Evolutionary conservation across 2,888 invertebrate species (phyloP), one percentile per base, ranked within the genome.

Genomic region (Empis stercorea): DNA sequence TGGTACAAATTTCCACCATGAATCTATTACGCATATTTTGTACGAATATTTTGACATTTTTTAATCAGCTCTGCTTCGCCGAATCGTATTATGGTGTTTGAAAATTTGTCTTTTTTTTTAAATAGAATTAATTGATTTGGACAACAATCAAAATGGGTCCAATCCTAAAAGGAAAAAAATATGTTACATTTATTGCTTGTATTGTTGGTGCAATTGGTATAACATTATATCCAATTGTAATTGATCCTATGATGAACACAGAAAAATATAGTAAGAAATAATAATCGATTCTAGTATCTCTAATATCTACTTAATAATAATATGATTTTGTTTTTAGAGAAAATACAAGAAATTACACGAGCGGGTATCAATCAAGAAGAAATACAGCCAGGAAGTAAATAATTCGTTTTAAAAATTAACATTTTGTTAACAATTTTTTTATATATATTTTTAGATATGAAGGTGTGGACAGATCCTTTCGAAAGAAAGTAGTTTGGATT

Each of bases 211-310:
- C 65, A 1, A 70, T 80, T 45, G 73, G 71, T 9, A 11, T 73
- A 44, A 68, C 76, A 1, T 53, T 75, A 10, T 81, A 81, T 62
- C 79, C 80, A 4, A 72, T 79, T 51, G 65, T 75, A 23, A 71
- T 81, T 51, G 71, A 74, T 52, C 81, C 81, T 4, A 76, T 80
- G 72, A 57, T 76, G 16, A 71, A 80, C 61, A 64, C 73, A 6
- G 73, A 77, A 1, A 71, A 78, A 59, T 81, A 79, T 44, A 64
- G 57, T 57, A 20, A 53, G 54, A 54, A 4, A 15, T 30, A 30
- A 17, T 30, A 30, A 37, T 15, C 2, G 4, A n/a, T n/a, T 13
- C 13, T 34, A 4, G 20, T 3, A 20, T 20, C 20, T 20, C 5
- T 20, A n/a, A n/a, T n/a, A 4, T 20, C 20, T 20, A 20, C 20